Evolutionary conservation across 2,797 vertebrate genomes (phyloP), one percentile per base, ranked within the genome.

Genomic region (Pempheris klunzingeri): DNA sequence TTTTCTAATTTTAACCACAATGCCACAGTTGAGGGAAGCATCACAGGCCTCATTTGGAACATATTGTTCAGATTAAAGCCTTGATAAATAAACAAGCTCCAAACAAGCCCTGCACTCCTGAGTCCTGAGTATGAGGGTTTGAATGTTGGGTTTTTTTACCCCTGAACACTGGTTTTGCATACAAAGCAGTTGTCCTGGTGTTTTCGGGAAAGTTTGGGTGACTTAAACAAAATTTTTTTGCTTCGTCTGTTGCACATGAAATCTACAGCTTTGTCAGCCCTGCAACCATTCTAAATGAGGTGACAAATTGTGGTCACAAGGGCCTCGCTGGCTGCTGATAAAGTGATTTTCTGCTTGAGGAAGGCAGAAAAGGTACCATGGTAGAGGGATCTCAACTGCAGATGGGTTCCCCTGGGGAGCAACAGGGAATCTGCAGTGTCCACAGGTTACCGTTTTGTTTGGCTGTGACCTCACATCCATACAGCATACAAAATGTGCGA

Each of bases 21-120:
- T 70, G 73, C 87, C 80, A 78, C 78, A 81, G 80, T 74, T 62
- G 84, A 86, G 70, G 84, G 80, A 87, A 79, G 81, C 83, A 91
- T 86, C 90, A 80, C 82, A 84, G 80, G 90, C 85, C 85, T 91
- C 89, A 91, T 93, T 92, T 90, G 85, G 85, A 88, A 83, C 93
- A 93, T 87, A 86, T 71, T 92, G 88, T 91, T 93, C 92, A 88
- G 52, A 92, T 94, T 93, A 92, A 85, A 85, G 75, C 78, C 52
- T 71, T 66, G 69, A 90, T 87, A 92, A 92, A 94, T 90, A 92
- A 94, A 93, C 88, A 87, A 64, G 70, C 72, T 66, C 43, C 61
- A 67, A 78, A 66, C 74, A 17, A 77, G 78, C 66, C 62, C 77
- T 76, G 79, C 73, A 36, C 47, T 79, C 70, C 67, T 71, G 28